Conservation (phyloP, 2,113 vertebrate species). For the Strigops habroptila region DNA sequence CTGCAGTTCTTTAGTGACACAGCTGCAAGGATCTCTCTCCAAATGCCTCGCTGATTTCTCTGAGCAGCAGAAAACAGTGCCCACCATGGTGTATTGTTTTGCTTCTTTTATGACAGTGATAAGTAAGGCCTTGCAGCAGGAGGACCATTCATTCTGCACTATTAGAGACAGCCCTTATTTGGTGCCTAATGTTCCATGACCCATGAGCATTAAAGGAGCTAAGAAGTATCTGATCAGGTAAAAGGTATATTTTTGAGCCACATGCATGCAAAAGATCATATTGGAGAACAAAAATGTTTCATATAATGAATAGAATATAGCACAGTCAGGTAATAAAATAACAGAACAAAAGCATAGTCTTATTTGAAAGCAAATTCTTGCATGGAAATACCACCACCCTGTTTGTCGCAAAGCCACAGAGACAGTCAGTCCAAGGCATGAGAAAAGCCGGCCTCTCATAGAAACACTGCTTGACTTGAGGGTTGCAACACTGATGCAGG, state of each 20-base stretch:
- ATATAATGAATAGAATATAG: background rate
- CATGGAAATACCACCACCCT: background rate
- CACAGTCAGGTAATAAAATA: background rate
- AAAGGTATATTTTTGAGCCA: constrained; percentile 22
- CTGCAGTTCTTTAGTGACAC: background rate
- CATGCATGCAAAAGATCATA: background rate
- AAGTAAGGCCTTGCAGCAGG: constrained; percentile 39
- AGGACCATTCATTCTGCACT: constrained; percentile 34
- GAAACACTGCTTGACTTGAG: background rate
- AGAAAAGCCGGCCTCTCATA: background rate
- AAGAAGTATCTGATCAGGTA: constrained; percentile 34
- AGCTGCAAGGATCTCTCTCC: background rate
- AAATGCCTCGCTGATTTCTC: background rate
- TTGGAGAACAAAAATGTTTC: background rate
- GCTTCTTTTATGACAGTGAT: constrained; percentile 45
- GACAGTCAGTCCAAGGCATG: background rate
- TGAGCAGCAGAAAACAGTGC: background rate
- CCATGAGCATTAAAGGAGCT: constrained; percentile 47
- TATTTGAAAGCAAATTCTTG: background rate
- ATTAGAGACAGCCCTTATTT: constrained; percentile 41
- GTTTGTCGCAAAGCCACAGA: background rate
- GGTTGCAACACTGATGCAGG: background rate
- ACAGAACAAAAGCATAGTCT: background rate
- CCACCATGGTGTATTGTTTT: background rate
- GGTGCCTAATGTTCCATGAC: constrained; percentile 49